phyloP scores from a whole-genome alignment of 1,140 invertebrate species.

The Teleogryllus occipitalis region DNA sequence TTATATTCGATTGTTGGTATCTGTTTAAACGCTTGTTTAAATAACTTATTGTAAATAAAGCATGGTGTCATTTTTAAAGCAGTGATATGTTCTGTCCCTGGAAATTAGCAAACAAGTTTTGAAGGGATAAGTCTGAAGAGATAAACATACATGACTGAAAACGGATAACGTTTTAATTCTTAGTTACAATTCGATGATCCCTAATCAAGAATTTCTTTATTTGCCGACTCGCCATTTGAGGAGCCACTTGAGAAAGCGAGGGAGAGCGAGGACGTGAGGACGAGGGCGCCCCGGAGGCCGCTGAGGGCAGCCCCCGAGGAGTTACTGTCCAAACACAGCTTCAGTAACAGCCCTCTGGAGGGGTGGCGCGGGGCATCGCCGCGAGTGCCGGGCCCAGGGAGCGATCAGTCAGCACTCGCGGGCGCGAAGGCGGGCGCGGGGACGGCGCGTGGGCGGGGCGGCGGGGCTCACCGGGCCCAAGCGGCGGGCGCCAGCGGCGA shows the following conservation, averaged over 20 bases:
- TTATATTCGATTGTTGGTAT: too few relatives aligned
- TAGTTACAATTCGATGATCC: too few relatives aligned
- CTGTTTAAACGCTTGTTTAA: too few relatives aligned
- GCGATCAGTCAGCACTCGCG: background rate
- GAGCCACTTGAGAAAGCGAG: background rate
- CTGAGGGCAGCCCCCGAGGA: background rate
- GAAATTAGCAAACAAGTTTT: too few relatives aligned
- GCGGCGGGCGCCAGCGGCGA: slow-evolving; percentile 31
- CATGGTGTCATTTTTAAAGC: too few relatives aligned
- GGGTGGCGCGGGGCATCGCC: background rate
- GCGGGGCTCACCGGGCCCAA: slow-evolving; percentile 19
- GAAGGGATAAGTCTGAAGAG: too few relatives aligned
- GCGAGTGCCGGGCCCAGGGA: background rate
- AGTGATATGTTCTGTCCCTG: too few relatives aligned
- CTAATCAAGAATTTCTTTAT: too few relatives aligned
- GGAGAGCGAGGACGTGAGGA: background rate
- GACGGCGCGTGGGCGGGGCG: background rate
- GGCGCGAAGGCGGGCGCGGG: background rate
- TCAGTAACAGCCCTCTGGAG: background rate
- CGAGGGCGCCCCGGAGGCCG: too few relatives aligned
- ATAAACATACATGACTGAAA: too few relatives aligned
- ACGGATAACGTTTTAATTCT: too few relatives aligned
- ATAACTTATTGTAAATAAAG: too few relatives aligned
- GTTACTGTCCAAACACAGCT: background rate
- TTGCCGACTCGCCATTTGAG: background rate